A percentile compares a stretch with the other conserved stretches of the same genome.
Conservation (phyloP, 1,140 invertebrate species). For the Neocloeon triangulifer region DNA sequence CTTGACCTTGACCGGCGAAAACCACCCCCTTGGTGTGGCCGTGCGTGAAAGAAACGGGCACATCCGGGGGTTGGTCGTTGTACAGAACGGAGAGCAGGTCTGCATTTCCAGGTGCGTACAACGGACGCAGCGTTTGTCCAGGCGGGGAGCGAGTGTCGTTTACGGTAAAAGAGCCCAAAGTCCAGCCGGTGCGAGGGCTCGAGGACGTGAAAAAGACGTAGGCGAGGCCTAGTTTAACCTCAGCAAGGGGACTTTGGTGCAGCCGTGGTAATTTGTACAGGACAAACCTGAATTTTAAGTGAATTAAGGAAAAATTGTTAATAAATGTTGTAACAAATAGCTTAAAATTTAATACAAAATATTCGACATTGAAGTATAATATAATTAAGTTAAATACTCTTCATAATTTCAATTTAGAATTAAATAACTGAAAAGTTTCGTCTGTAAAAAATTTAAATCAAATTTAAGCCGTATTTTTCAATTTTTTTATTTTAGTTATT, state of each 20-base stretch:
- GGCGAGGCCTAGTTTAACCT: constrained; percentile 35
- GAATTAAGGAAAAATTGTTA: constrained; percentile 6
- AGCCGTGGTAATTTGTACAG: constrained; percentile 61
- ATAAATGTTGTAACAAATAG: too few species aligned
- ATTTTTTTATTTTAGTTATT: too few species aligned
- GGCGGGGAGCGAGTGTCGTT: constrained; percentile 42
- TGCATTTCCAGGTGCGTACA: constrained; percentile 27
- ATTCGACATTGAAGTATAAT: too few species aligned
- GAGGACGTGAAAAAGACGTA: constrained; percentile 49
- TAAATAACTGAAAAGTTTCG: too few species aligned
- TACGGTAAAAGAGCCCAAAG: constrained; percentile 39
- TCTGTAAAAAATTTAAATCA: too few species aligned
- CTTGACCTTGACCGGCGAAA: constrained; percentile 38
- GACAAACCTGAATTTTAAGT: constrained; percentile 40
- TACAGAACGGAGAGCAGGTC: constrained; percentile 39
- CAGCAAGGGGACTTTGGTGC: constrained; percentile 22
- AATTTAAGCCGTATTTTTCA: too few species aligned
- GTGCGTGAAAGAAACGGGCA: constrained; percentile 19
- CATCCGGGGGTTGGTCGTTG: constrained; percentile 59
- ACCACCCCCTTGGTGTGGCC: constrained; percentile 76
- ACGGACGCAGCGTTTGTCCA: constrained; percentile 38
- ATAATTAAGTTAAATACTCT: too few species aligned
- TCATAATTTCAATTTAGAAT: too few species aligned
- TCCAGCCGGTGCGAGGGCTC: constrained; percentile 31
- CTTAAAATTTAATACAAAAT: too few species aligned